Percentiles rank a stretch among this genome's conserved stretches.
These are phyloP conservation scores for Melanocharis versteri DNA, from an alignment of 2,113 vertebrate genomes.

Conservation along the genomic window DNA sequence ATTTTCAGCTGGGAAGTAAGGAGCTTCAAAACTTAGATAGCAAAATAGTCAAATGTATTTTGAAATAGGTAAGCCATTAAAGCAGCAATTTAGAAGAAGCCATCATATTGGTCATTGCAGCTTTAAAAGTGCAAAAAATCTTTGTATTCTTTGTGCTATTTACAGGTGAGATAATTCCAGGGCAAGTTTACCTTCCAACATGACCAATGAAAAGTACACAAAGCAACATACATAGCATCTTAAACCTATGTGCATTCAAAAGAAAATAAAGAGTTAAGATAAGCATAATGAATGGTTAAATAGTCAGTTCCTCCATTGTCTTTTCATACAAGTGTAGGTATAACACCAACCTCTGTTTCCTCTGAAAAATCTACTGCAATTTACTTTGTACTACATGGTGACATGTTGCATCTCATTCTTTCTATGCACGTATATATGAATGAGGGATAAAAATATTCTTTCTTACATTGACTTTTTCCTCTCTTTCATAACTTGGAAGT, in stretches of 20 bases:
- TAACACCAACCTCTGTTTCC: background rate
- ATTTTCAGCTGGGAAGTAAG: slow-evolving; percentile 32
- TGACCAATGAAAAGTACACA: background rate
- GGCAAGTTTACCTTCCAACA: background rate
- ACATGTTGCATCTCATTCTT: background rate
- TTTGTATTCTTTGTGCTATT: background rate
- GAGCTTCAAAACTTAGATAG: background rate
- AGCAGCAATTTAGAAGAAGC: background rate
- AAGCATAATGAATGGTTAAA: background rate
- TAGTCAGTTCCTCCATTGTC: background rate
- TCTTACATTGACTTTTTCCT: background rate
- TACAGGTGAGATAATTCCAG: background rate
- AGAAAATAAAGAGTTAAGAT: background rate
- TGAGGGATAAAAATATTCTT: background rate
- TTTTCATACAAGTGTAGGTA: background rate
- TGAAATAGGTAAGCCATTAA: background rate
- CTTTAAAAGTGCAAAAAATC: background rate
- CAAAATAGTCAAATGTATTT: background rate
- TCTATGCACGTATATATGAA: background rate
- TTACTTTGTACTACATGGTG: background rate
- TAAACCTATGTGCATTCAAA: background rate
- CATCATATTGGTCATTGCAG: background rate
- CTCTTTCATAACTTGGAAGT: background rate
- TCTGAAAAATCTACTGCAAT: background rate
- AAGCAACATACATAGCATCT: background rate